Evolutionary conservation across 2,888 invertebrate species (phyloP).

Genomic region (Muschampia plurimacula): DNA sequence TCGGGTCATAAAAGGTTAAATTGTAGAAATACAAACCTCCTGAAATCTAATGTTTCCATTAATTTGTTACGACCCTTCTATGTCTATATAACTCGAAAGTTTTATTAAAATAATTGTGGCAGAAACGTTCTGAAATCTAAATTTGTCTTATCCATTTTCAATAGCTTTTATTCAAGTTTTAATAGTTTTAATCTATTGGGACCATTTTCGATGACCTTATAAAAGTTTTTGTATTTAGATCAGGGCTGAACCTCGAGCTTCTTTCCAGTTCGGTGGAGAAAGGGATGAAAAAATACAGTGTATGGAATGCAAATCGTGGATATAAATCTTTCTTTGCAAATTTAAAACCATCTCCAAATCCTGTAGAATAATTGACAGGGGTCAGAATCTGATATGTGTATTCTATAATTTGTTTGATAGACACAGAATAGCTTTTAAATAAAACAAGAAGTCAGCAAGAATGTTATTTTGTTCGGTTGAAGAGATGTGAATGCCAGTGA

Average conservation of each 20-base stretch:
- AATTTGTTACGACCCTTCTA: conserved; percentile 16
- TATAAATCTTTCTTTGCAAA: neutral
- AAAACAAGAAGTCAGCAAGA: no score
- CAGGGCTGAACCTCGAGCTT: neutral
- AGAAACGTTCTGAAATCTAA: neutral
- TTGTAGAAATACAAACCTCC: conserved; percentile 19
- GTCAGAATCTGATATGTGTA: no score
- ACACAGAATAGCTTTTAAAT: no score
- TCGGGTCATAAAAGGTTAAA: neutral
- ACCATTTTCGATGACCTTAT: conserved; percentile 35
- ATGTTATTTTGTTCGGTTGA: no score
- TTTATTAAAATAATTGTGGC: conserved; percentile 23
- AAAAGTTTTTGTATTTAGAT: conserved; percentile 44
- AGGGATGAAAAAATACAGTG: neutral
- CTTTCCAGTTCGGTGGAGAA: neutral
- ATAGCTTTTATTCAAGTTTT: conserved; percentile 28
- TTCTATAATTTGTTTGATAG: no score
- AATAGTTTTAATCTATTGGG: conserved; percentile 20
- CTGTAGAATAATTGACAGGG: no score
- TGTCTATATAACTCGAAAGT: conserved; percentile 15
- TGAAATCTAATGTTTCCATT: conserved; percentile 40
- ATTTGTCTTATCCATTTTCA: conserved; percentile 19
- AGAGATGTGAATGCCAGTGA: no score
- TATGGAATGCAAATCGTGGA: neutral
- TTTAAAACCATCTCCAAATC: neutral